These are phyloP conservation scores for Archips xylosteana DNA, from an alignment of 2,888 invertebrate genomes.

Conservation along the genomic window DNA sequence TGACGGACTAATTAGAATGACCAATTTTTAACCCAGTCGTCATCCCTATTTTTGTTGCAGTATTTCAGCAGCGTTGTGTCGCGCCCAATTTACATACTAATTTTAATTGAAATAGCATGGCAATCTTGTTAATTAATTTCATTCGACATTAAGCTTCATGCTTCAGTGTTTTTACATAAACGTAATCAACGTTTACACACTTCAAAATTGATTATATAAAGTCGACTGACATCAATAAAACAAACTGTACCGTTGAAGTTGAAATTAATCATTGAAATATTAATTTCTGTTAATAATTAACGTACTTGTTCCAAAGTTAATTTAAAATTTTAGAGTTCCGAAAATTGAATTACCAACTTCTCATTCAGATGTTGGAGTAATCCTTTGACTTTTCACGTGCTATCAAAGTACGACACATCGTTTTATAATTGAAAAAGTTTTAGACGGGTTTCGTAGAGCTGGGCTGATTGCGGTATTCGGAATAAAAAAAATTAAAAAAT, in stretches of 20 bases:
- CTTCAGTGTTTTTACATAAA: background rate
- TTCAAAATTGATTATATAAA: slow-evolving; percentile 3
- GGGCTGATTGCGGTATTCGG: background rate
- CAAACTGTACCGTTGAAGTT: background rate
- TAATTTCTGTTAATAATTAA: slow-evolving; percentile 11
- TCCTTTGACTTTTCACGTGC: slow-evolving; percentile 26
- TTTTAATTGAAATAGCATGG: slow-evolving; percentile 18
- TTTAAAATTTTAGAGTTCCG: slow-evolving; percentile 22
- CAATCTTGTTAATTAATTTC: slow-evolving; percentile 16
- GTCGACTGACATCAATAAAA: slow-evolving; percentile 1
- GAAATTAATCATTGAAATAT: slow-evolving; percentile 22
- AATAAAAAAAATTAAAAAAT: too few relatives aligned
- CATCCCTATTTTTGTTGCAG: slow-evolving; percentile 9
- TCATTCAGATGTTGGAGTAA: slow-evolving; percentile 10
- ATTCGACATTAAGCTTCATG: background rate
- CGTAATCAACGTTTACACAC: slow-evolving; percentile 8
- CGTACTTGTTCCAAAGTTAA: slow-evolving; percentile 15
- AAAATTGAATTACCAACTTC: slow-evolving; percentile 20
- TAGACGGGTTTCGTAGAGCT: slow-evolving; percentile 22
- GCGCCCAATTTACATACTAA: slow-evolving; percentile 22
- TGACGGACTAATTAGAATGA: too few relatives aligned
- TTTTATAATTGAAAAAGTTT: slow-evolving; percentile 45
- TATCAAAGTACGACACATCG: slow-evolving; percentile 33
- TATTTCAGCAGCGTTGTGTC: background rate
- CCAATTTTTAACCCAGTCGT: too few relatives aligned